Conservation (phyloP, 53 echinoderm and acorn worm genomes). For the Henricia sp. region DNA sequence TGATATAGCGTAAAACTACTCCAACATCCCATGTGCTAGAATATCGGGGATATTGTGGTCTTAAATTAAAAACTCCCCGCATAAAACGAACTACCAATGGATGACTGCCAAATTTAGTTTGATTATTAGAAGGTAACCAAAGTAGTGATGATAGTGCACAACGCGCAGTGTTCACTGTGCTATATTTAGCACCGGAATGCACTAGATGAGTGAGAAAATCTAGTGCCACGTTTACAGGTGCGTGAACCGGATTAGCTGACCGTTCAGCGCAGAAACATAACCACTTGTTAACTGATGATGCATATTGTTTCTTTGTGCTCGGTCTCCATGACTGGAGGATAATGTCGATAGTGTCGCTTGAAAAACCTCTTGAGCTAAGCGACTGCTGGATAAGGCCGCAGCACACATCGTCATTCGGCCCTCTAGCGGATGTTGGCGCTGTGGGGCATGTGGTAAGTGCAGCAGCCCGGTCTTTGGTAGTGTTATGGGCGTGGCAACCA, state of each 20-base stretch:
- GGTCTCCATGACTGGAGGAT: slow-evolving; percentile 17
- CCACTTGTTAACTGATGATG: not conserved
- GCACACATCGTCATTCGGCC: slow-evolving; percentile 7
- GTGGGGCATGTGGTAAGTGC: no score
- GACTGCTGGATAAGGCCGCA: not conserved
- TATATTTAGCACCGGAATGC: slow-evolving; percentile 7
- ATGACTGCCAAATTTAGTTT: no score
- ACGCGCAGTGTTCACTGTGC: not conserved
- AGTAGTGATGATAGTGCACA: no score
- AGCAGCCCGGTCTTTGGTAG: no score
- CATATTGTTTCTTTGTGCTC: slow-evolving; percentile 7
- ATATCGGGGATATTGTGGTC: no score
- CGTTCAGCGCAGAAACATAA: not conserved
- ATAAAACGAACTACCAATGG: no score
- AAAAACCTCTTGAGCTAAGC: slow-evolving; percentile 3
- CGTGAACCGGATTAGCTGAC: slow-evolving; percentile 7
- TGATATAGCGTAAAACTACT: no score
- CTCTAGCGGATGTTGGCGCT: not conserved
- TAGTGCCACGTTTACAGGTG: not conserved
- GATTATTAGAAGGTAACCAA: no score
- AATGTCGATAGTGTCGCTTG: not conserved
- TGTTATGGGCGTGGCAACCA: slow-evolving; percentile 25
- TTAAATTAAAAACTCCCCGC: no score
- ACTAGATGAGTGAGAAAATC: slow-evolving; percentile 11
- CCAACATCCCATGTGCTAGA: no score